A percentile compares a stretch with the other conserved stretches of the same genome.
Conservation (phyloP, 2,797 vertebrate genomes). For the Fundulus diaphanus region DNA sequence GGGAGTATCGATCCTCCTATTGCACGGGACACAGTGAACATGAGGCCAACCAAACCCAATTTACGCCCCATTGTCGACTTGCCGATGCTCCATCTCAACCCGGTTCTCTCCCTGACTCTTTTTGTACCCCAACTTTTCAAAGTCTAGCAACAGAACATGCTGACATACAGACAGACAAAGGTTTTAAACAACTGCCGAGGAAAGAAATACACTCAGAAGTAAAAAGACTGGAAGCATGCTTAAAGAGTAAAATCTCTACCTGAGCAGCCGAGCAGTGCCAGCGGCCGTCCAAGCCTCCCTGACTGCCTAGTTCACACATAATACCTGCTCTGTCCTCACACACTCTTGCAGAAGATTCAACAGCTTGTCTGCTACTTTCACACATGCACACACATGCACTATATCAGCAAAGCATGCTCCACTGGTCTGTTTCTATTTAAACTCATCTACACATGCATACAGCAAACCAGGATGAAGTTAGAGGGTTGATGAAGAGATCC, state of each 20-base stretch:
- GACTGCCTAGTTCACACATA: constrained; percentile 81
- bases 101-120: constrained; percentile 30
- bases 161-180: constrained; percentile 44
- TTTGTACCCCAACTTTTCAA: constrained; percentile 28
- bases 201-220: constrained; percentile 17
- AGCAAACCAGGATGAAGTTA: constrained; percentile 62
- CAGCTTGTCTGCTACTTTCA: constrained; percentile 63
- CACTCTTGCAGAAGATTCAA: constrained; percentile 65
- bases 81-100: constrained; percentile 17
- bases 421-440: constrained; percentile 55
- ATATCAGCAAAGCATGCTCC: constrained; percentile 49
- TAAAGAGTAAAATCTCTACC: constrained; percentile 74
- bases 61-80: constrained; percentile 30
- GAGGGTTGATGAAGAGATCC: constrained; percentile 72
- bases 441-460: constrained; percentile 36
- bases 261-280: constrained; percentile 82
- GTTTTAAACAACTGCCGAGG: constrained; percentile 23
- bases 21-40: constrained; percentile 28
- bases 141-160: constrained; percentile 53
- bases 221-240: constrained; percentile 54
- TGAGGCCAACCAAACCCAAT: constrained; percentile 43
- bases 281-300: constrained; percentile 77
- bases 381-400: constrained; percentile 52
- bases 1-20: constrained; percentile 56
- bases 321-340: constrained; percentile 60